Conservation (phyloP, 2,797 vertebrate species). For the Monodelphis domestica region DNA sequence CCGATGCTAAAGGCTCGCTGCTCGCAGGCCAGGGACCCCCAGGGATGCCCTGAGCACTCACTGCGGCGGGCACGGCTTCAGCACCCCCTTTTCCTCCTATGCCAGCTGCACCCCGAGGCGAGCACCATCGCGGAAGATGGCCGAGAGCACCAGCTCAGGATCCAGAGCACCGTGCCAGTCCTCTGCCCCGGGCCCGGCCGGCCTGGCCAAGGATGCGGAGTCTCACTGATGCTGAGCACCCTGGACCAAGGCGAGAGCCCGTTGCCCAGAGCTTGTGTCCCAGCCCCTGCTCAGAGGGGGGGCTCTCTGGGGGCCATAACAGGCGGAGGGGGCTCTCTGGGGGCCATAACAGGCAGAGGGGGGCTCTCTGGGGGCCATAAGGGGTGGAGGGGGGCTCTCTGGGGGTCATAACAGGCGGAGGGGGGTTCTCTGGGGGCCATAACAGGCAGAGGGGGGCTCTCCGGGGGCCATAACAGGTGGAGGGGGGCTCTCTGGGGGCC, state of each 20-base stretch:
- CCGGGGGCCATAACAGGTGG: too few relatives aligned
- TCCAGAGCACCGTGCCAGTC: conserved; percentile 92
- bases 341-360: too few relatives aligned
- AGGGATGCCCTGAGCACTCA: background rate
- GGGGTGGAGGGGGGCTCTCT: too few relatives aligned
- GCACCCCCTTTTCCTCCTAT: conserved; percentile 49
- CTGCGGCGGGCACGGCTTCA: background rate
- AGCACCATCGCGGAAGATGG: conserved; percentile 89
- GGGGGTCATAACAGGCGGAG: too few relatives aligned
- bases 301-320: too few relatives aligned
- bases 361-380: too few relatives aligned
- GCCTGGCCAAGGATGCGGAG: conserved; percentile 85
- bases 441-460: too few relatives aligned
- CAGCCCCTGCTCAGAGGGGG: too few relatives aligned
- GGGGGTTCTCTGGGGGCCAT: too few relatives aligned
- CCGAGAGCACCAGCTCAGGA: conserved; percentile 85
- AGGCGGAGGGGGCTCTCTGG: too few relatives aligned
- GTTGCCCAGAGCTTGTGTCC: too few relatives aligned
- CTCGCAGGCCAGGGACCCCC: conserved; percentile 30
- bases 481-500: too few relatives aligned
- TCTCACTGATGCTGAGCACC: conserved; percentile 88
- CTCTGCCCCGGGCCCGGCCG: conserved; percentile 85
- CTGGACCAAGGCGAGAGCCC: conserved; percentile 87
- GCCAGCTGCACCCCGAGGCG: conserved; percentile 88
- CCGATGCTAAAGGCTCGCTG: background rate